These are phyloP conservation scores for Hypanus sabinus DNA, from an alignment of 2,113 vertebrate species.

Conservation along the genomic window DNA sequence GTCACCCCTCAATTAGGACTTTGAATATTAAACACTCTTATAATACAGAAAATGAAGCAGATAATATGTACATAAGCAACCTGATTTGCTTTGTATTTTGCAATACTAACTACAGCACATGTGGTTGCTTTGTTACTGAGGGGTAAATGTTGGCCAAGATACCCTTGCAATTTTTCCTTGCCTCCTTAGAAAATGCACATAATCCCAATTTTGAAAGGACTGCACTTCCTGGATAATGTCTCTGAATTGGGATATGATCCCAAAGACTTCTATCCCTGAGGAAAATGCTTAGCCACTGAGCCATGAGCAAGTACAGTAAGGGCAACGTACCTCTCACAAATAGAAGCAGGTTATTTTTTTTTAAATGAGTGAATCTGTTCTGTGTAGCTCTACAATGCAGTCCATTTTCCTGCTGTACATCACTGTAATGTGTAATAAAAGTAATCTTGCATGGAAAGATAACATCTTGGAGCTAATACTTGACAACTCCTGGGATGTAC, in stretches of 20 bases:
- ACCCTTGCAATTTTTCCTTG: background rate
- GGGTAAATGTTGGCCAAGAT: background rate
- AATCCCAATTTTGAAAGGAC: background rate
- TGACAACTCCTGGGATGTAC: slow-evolving; percentile 27
- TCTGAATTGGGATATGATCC: background rate
- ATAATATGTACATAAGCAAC: too few species aligned
- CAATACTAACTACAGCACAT: background rate
- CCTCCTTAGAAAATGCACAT: background rate
- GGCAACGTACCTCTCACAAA: background rate
- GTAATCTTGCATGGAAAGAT: slow-evolving; percentile 36
- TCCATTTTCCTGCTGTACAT: slow-evolving; percentile 30
- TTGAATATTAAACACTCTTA: background rate
- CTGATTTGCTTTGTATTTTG: background rate
- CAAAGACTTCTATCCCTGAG: too few species aligned
- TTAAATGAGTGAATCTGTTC: background rate
- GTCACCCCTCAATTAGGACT: too few species aligned
- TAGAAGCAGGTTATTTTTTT: background rate
- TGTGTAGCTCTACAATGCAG: background rate
- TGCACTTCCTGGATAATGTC: background rate
- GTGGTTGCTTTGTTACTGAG: background rate
- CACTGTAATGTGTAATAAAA: slow-evolving; percentile 35
- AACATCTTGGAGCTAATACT: slow-evolving; percentile 10
- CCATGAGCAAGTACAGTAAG: background rate
- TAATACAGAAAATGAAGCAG: too few species aligned
- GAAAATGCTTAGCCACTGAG: background rate